phyloP scores from a whole-genome alignment of 2,113 vertebrate species.

The Probosciger aterrimus region DNA sequence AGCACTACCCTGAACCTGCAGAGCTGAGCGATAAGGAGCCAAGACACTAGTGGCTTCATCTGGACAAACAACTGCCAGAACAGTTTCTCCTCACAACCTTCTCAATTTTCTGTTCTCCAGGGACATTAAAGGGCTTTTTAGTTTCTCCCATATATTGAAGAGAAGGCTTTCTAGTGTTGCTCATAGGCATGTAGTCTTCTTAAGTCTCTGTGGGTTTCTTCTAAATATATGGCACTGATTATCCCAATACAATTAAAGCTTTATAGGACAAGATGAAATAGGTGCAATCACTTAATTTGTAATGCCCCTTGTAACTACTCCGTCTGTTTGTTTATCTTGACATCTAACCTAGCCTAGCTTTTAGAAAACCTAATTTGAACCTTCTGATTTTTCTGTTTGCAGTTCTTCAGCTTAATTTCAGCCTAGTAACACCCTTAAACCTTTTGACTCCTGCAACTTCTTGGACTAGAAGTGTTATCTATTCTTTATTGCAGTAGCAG shows the following conservation, averaged over 20 bases:
- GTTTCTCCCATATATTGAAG: background rate
- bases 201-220: background rate
- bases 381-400: background rate
- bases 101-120: background rate
- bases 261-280: background rate
- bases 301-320: background rate
- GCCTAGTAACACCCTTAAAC: background rate
- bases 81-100: background rate
- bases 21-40: background rate
- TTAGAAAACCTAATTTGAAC: background rate
- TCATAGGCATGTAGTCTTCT: background rate
- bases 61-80: background rate
- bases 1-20: background rate
- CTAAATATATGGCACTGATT: background rate
- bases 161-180: background rate
- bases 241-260: background rate
- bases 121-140: background rate
- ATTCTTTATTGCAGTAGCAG: background rate
- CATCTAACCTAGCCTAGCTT: background rate
- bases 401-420: background rate
- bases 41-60: background rate
- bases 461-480: background rate
- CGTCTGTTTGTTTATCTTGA: background rate
- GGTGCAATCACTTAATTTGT: background rate
- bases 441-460: background rate